Base-by-base conservation (phyloP, 2,113 vertebrate genomes). In the human (Homo sapiens) region DNA sequence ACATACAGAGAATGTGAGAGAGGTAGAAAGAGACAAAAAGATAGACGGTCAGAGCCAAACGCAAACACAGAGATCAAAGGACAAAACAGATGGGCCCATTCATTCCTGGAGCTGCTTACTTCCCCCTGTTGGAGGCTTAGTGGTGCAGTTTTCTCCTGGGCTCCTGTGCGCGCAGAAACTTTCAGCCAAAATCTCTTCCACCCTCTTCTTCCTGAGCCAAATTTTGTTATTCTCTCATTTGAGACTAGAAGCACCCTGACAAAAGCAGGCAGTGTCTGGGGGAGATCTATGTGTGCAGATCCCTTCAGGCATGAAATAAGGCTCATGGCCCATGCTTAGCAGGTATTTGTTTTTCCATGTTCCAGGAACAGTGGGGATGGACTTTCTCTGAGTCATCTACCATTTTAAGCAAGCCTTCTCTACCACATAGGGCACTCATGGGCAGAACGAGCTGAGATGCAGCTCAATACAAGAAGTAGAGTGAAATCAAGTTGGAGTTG, bases 391-490 rank as follows among this genome's bases (percentile, higher is more conserved):
- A 84, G 35, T 38, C n/a, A 8, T 5, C 40, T 8, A 59, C 10
- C 43, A 32, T 23, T 43, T 73, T 48, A 52, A 79, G 43, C 22
- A 20, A 1, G 0, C 3, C 35, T 18, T 75, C 30, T 18, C 18
- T 16, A n/a, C 55, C 6, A 3, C 14, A 78, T 1, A 23, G 20
- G 16, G 35, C 55, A 13, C 0, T 9, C 1, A 0, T 4, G 4
- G 50, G 48, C 11, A 18, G 23, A 68, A 52, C 0, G 12, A 70
- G 18, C 18, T 84, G 73, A 50, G 70, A 52, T 45, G 18, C 73
- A 68, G 55, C 8, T 57, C 64, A n/a, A 25, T 27, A 17, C 43
- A 10, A 75, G 43, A 48, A 64, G 22, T 40, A 5, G 8, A 61
- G 43, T 48, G 10, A 52, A 75, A 82, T 72, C 3, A 88, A 48